Evolutionary conservation across 1,140 invertebrate species (phyloP).

Genomic region (Lepidurus packardi): DNA sequence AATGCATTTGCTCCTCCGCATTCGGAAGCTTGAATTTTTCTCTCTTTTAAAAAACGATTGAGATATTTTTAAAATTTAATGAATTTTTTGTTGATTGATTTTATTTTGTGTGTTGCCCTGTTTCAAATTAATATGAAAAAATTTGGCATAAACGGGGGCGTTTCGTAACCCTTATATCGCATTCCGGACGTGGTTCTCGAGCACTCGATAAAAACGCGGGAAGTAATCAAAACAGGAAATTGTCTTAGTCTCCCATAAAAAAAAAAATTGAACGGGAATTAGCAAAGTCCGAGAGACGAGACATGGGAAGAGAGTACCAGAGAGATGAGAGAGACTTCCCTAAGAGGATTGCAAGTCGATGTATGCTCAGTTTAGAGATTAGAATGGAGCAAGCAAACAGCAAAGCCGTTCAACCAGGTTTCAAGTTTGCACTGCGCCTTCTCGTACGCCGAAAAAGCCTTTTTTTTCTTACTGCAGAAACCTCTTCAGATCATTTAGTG

Average conservation of each 20-base stretch:
- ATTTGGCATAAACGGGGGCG: too few species aligned
- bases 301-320: background rate
- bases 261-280: background rate
- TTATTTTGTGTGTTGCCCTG: background rate
- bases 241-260: too few species aligned
- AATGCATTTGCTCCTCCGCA: background rate
- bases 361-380: background rate
- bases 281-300: background rate
- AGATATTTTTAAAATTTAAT: too few species aligned
- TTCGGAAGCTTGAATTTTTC: too few species aligned
- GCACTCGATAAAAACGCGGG: too few species aligned
- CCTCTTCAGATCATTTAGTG: background rate
- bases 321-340: too few species aligned
- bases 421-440: background rate
- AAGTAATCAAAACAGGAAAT: too few species aligned
- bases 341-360: background rate
- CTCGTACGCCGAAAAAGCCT: background rate
- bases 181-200: too few species aligned
- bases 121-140: background rate
- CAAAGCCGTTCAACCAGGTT: background rate
- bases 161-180: too few species aligned
- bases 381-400: background rate
- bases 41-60: too few species aligned
- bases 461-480: background rate
- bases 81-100: too few species aligned